A percentile compares a stretch with the other conserved stretches of the same genome.
These are phyloP conservation scores for Lasioglossum pauxillum DNA, from an alignment of 2,888 invertebrate species.

Conservation along the genomic window DNA sequence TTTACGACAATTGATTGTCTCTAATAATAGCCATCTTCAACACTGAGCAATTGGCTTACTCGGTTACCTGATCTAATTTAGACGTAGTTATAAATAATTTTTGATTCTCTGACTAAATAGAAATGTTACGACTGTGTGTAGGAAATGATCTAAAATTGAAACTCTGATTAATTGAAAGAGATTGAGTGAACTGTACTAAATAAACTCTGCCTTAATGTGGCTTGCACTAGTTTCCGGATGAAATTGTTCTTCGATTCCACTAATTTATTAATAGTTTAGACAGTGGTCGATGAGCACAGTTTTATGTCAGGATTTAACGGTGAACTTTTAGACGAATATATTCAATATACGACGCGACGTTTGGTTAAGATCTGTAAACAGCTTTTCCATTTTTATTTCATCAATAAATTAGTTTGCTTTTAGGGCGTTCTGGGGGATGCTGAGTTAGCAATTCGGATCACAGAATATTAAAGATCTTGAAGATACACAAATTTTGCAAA, in stretches of 20 bases:
- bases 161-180: not conserved
- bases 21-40: not conserved
- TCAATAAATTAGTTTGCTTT: too few relatives aligned
- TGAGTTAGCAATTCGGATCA: too few relatives aligned
- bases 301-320: too few relatives aligned
- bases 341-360: not conserved
- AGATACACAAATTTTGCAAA: too few relatives aligned
- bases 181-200: not conserved
- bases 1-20: not conserved
- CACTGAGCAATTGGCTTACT: not conserved
- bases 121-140: not conserved
- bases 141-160: not conserved
- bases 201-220: not conserved
- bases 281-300: too few relatives aligned
- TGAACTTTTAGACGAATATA: not conserved
- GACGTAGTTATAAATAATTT: not conserved
- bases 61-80: not conserved
- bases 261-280: too few relatives aligned
- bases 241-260: too few relatives aligned
- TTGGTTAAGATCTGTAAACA: not conserved
- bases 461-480: not conserved
- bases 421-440: too few relatives aligned
- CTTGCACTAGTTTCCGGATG: not conserved
- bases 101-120: not conserved
- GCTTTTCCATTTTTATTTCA: not conserved